Evolutionary conservation across 2,797 vertebrate genomes (phyloP), one percentile per base, ranked within the genome.

Genomic region (Oceanodroma leucorhoa): DNA sequence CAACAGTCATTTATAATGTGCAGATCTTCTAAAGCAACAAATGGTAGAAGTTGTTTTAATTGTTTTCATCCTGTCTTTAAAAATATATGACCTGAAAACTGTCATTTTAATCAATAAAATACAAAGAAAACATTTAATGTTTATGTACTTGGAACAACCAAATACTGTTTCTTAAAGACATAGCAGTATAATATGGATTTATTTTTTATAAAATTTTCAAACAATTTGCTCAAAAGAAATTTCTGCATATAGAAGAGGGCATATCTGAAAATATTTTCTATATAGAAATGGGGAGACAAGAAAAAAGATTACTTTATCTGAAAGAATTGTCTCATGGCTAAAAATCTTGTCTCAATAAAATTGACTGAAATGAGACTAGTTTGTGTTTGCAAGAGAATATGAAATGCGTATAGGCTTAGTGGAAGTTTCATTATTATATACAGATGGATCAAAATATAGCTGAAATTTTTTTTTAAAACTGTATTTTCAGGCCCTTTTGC

Each of bases 221-320:
- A 54, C 4, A 10, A 20, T 14, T 57, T 38, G 1, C 6, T 22
- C 12, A 57, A 54, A 71, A 71, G 5, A 30, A 21, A 36, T n/a
- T 32, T 34, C 3, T 55, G 4, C 5, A 2, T 11, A 24, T 32
- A 32, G 5, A 40, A 81, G 1, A 32, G 2, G 1, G 2, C 1
- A 18, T 48, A 26, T 67, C 55, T 78, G 14, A 29, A 76, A 38
- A 38, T 38, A 14, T 32, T 38, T 58, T 54, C 14, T 40, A 7
- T 5, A 6, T 5, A 29, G 6, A 46, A 62, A 67, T n/a, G 5
- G 7, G 3, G 17, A 43, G 1, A 6, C 2, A 36, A 8, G 8
- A 36, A 75, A 72, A 46, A 41, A 57, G 2, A 16, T 3, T 34
- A 15, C 11, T 67, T 50, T 43, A 23, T 34, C 7, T 46, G 23